Evolutionary conservation across 2,888 invertebrate genomes (phyloP).

Genomic region (Patella depressa): DNA sequence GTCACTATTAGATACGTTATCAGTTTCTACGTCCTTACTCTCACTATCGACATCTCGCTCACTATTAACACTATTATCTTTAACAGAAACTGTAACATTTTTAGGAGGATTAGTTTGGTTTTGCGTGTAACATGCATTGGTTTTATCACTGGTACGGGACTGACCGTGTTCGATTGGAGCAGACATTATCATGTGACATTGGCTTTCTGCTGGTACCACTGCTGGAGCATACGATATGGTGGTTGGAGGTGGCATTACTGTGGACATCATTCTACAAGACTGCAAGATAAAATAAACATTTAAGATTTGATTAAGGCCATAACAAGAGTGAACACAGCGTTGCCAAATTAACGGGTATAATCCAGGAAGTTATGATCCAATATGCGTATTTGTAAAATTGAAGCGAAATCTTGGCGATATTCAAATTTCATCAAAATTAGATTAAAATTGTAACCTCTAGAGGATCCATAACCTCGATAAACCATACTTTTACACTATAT

Average conservation of each 20-base stretch:
- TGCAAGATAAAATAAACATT: background rate
- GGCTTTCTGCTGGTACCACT: conserved; percentile 14
- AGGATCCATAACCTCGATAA: too few relatives aligned
- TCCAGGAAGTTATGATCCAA: too few relatives aligned
- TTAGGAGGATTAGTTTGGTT: background rate
- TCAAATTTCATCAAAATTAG: too few relatives aligned
- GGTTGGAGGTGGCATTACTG: conserved; percentile 17
- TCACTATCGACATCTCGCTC: background rate
- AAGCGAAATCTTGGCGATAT: too few relatives aligned
- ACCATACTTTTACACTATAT: too few relatives aligned
- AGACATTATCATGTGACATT: conserved; percentile 18
- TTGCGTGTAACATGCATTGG: background rate
- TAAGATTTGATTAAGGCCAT: too few relatives aligned
- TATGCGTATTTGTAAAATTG: too few relatives aligned
- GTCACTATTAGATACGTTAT: background rate
- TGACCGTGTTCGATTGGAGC: conserved; percentile 31
- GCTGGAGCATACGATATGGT: conserved; percentile 24
- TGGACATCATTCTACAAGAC: conserved; percentile 9
- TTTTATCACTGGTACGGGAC: conserved; percentile 19
- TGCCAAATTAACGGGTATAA: too few relatives aligned
- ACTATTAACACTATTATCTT: background rate
- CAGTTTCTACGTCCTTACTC: background rate
- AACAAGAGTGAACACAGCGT: too few relatives aligned
- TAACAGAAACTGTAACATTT: background rate
- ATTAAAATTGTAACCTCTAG: too few relatives aligned